Base-by-base conservation (phyloP, 2,113 vertebrate species). In the Columbina picui region DNA sequence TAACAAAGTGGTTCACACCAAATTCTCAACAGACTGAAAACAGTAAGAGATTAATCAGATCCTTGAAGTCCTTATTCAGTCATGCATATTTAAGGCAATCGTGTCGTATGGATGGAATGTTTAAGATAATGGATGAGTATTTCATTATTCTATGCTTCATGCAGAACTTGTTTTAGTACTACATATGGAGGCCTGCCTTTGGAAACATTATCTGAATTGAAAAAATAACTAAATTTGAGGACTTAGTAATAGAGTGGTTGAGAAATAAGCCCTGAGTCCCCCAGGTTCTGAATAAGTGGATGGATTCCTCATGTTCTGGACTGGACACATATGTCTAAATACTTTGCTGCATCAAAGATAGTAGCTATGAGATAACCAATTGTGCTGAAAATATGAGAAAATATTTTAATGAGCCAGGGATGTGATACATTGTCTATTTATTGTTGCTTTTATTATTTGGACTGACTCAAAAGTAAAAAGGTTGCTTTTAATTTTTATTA, bases 51-150 rank as follows among this genome's bases (percentile, higher is more conserved):
- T 69, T 96, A 93, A 97, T 76, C 85, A 92, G 68, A 91, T 83
- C 29, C 90, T 97, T 74, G 12, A 96, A 97, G 64, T 77, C n/a
- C 63, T 97, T 23, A 91, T 88, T 96, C 70, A 88, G 18, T 91
- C 61, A 86, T 59, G 49, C 89, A 86, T 91, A 95, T 95, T 96
- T 95, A 81, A 96, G 71, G 68, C 53, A 95, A 80, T 74, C 10
- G 10, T 95, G 76, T 93, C 76, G 91, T 94, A 89, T 15, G 45
- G 91, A 89, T 81, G 43, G 73, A 94, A 92, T 78, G 52, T 65
- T 96, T 95, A 96, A 97, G 92, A 93, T 64, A 95, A 97, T 92
- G 70, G 49, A 94, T 93, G 34, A 75, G 10, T 91, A 82, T 93
- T 96, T 87, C 36, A 87, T 96, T 93, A 67, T 89, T 65, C 57